These are phyloP conservation scores for Agelas oroides DNA, from an alignment of 37 sponge, comb jelly and placozoan species.

Conservation along the genomic window DNA sequence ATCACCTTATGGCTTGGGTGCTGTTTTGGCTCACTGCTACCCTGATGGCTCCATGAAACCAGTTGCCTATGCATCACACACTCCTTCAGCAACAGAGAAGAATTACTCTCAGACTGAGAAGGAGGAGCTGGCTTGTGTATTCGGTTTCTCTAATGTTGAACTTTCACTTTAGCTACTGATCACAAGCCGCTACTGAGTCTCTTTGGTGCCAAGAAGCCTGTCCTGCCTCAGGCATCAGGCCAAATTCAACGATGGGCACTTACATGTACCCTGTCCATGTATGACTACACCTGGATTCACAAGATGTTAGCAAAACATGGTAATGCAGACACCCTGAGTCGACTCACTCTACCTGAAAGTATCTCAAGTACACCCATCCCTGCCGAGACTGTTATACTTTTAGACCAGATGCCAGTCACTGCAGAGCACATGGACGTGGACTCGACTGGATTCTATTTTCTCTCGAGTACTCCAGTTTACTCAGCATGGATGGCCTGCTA, in stretches of 20 bases:
- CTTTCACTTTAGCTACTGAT: conserved; percentile 6
- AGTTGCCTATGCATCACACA: conserved; percentile 6
- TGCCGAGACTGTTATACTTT: neutral
- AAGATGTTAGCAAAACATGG: neutral
- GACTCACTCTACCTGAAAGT: neutral
- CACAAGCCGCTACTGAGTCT: conserved; percentile 6
- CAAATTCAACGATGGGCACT: conserved; percentile 38
- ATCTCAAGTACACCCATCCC: neutral
- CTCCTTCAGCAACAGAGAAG: conserved; percentile 6
- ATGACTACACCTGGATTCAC: conserved; percentile 8
- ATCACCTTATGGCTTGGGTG: conserved; percentile 27
- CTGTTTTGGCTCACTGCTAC: neutral
- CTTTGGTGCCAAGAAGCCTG: conserved; percentile 2
- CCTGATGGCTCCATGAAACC: conserved; percentile 14
- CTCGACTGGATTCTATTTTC: no score
- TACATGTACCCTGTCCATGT: neutral
- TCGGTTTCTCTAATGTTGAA: conserved; percentile 8
- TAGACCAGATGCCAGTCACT: neutral
- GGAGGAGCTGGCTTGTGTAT: conserved; percentile 21
- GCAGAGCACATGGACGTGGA: no score
- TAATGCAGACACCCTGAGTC: conserved; percentile 35
- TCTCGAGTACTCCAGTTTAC: no score
- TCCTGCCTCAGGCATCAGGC: conserved; percentile 1
- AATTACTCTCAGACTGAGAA: conserved; percentile 34
- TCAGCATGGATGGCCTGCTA: no score